Conservation (phyloP, 2,113 vertebrate genomes). For the Thermophis baileyi region DNA sequence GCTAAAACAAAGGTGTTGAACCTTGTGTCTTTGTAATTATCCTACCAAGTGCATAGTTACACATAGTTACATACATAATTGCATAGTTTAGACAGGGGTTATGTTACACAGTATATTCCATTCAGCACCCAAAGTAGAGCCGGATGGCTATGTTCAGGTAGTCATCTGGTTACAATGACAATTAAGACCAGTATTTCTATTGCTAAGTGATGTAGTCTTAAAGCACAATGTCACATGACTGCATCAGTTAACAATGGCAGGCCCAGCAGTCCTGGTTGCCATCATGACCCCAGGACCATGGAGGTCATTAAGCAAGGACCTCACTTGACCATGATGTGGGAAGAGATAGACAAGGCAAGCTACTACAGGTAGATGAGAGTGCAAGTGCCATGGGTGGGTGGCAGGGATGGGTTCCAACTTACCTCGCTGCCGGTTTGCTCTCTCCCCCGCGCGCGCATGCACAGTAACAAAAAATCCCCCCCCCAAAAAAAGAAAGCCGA, state of each 20-base stretch:
- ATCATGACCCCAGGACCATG: neutral
- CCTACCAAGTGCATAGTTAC: neutral
- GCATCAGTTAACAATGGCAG: neutral
- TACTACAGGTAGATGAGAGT: too few species aligned
- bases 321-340: neutral
- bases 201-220: neutral
- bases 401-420: too few species aligned
- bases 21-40: neutral
- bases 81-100: neutral
- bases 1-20: neutral
- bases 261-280: neutral
- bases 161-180: neutral
- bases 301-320: neutral
- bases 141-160: too few species aligned
- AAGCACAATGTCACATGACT: neutral
- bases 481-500: too few species aligned
- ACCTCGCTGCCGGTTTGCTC: too few species aligned
- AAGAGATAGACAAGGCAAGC: neutral
- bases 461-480: too few species aligned
- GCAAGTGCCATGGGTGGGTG: too few species aligned
- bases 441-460: too few species aligned
- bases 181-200: neutral
- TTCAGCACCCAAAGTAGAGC: neutral
- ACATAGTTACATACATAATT: neutral
- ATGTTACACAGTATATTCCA: neutral